These are phyloP conservation scores for Masticophis lateralis DNA, from an alignment of 2,797 vertebrate genomes.

Conservation along the genomic window DNA sequence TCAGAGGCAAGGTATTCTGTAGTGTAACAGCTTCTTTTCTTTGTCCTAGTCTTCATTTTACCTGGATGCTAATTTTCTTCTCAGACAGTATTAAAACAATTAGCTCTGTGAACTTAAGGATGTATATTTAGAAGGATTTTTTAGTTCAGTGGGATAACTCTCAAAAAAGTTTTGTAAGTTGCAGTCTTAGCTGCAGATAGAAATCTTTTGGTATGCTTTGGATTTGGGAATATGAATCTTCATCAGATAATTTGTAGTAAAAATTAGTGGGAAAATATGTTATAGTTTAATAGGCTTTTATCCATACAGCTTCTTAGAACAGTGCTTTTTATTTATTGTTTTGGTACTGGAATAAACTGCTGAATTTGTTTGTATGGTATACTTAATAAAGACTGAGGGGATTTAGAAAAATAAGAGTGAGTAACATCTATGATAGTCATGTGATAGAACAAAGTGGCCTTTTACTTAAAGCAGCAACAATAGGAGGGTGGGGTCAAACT, in stretches of 20 bases:
- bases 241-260: background rate
- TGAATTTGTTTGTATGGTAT: background rate
- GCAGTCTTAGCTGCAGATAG: background rate
- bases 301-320: background rate
- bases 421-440: background rate
- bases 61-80: background rate
- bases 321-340: background rate
- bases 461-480: background rate
- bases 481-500: background rate
- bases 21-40: background rate
- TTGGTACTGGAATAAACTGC: background rate
- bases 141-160: background rate
- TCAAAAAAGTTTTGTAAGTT: background rate
- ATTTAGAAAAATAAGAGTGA: background rate
- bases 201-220: background rate
- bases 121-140: background rate
- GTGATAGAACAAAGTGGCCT: background rate
- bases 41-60: background rate
- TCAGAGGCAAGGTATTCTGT: background rate
- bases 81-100: background rate
- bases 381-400: background rate
- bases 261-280: background rate
- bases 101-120: background rate
- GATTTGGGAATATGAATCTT: background rate
- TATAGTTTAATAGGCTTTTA: background rate